These are phyloP conservation scores for Coregonus sp. DNA, from an alignment of 2,797 vertebrate species.

Conservation along the genomic window DNA sequence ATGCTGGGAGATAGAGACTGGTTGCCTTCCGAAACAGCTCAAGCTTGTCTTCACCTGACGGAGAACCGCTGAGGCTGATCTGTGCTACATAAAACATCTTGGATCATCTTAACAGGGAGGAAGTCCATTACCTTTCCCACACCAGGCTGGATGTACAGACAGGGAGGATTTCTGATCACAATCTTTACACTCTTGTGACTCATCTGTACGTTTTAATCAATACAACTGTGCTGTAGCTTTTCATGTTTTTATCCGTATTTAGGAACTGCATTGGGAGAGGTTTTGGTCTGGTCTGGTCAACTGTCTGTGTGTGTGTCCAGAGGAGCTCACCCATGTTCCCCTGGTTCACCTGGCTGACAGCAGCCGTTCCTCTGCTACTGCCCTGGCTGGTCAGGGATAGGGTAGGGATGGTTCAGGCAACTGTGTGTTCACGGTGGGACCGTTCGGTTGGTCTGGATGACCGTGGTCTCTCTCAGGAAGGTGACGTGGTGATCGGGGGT, in stretches of 20 bases:
- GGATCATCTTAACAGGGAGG: too few species aligned
- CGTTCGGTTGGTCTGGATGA: constrained; percentile 20
- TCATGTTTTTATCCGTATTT: background rate
- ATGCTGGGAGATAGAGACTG: background rate
- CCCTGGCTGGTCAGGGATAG: constrained; percentile 9
- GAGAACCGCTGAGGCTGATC: background rate
- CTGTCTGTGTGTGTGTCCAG: background rate
- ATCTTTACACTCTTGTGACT: background rate
- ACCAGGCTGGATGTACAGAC: background rate
- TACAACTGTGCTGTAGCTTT: background rate
- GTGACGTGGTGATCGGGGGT: constrained; percentile 74
- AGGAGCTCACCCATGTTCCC: constrained; percentile 33
- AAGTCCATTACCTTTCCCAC: background rate
- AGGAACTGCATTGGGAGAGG: background rate
- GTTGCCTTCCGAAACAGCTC: background rate
- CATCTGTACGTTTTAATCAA: background rate
- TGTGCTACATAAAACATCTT: too few species aligned
- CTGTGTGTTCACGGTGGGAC: constrained; percentile 59
- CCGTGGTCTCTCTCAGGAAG: constrained; percentile 68
- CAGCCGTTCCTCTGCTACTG: constrained; percentile 38
- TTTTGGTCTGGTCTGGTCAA: background rate
- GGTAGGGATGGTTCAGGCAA: constrained; percentile 26
- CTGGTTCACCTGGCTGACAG: constrained; percentile 18
- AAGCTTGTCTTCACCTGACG: background rate
- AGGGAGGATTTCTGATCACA: background rate